Evolutionary conservation across 2,888 invertebrate genomes (phyloP), one percentile per base, ranked within the genome.

Genomic region (Prenolepis imparis): DNA sequence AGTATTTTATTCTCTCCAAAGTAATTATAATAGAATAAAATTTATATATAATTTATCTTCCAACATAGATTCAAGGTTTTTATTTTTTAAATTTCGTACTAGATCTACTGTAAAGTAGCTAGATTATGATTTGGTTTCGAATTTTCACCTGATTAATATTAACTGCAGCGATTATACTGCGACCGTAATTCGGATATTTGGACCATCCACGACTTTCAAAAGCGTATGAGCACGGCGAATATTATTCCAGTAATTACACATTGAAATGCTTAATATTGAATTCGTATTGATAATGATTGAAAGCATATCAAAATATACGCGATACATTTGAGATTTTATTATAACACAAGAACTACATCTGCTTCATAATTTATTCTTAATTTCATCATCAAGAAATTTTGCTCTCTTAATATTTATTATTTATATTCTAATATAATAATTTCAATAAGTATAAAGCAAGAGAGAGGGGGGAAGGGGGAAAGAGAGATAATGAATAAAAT

Each of bases 121-220:
- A 70, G 57, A 70, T 78, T n/a, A 44, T 41, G 32, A 59, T 15
- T 70, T 18, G 44, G 24, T 78, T 78, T 70, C 12, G 44, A 21
- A 72, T 72, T 78, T 72, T 44, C 36, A 72, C 59, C 39, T 36
- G 72, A 78, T 78, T 78, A 78, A 61, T 78, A 59, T 11, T 36
- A 72, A 72, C 72, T 70, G 18, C 44, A 74, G 12, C 72, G 59
- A 70, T 78, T 78, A 78, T 32, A 78, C 28, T 44, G 78, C 59
- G 59, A 70, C 32, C 18, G 32, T 78, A 78, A 78, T 78, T 78
- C 70, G 59, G 59, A 78, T 72, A 78, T 78, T 78, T 78, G 59
- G 41, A 8, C 28, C 77, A 36, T 72, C 72, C 72, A 18, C 6
- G 72, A 78, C 59, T 78, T 78, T 44, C 70, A 59, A 59, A 77